Evolutionary conservation across 2,113 vertebrate genomes (phyloP), one percentile per base, ranked within the genome.

Genomic region (Caranx ignobilis): DNA sequence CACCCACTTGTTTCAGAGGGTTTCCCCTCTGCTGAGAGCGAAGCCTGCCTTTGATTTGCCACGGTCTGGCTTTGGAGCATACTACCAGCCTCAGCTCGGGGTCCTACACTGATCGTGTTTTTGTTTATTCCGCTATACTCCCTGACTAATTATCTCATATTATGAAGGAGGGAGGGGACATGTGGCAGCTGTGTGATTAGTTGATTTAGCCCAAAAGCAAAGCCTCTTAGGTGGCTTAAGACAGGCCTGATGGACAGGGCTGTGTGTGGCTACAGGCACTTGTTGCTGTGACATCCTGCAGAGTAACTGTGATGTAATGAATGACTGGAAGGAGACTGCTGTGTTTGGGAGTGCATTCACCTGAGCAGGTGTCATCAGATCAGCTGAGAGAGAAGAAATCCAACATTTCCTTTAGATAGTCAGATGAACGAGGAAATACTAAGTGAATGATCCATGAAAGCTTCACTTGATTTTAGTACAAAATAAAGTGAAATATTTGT

Each of bases 201-300:
- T 89, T 88, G 66, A 90, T 87, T 91, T 88, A 84, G 64, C 71
- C 87, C 48, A 57, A 89, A 89, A 90, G 88, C 50, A 93, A 92
- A 94, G 89, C 90, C 82, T 91, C 86, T 93, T 93, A 89, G 31
- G 79, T 74, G 82, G 86, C 85, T 86, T 89, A 89, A 89, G 89
- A 66, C 47, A 26, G 48, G 35, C 77, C 73, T 68, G 82, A 89
- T 66, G 71, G 77, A 80, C 74, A 26, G 2, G 45, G 35, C 12
- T 60, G 56, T 66, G 62, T 63, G 57, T 47, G 18, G 43, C 55
- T 37, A 10, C 48, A 59, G 77, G 55, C 69, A 59, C 78, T 70
- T 41, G 50, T 66, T 32, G 48, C 73, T 45, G 65, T 57, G 31
- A 80, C 61, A 2, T 77, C 50, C 43, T 35, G 59, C 47, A 31